phyloP scores from a whole-genome alignment of 2,797 vertebrate genomes.

The Silurus lanzhouensis region DNA sequence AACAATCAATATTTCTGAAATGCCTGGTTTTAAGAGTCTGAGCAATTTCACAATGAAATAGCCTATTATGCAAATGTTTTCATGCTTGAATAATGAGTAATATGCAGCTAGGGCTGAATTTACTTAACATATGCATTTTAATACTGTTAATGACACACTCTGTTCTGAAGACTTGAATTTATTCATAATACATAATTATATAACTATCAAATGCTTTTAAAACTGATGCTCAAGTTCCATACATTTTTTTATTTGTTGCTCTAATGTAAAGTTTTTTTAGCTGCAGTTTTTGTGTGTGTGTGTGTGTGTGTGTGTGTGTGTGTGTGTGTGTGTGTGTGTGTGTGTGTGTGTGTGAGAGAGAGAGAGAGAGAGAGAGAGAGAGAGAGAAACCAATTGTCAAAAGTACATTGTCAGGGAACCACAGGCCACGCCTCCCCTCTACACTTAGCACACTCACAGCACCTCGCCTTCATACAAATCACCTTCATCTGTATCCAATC shows the following conservation, averaged over 20 bases:
- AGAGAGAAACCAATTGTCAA: too few relatives aligned
- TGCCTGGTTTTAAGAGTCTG: background rate
- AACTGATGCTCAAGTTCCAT: background rate
- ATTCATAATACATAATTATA: background rate
- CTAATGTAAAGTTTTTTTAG: background rate
- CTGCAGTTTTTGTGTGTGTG: background rate
- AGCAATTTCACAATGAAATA: background rate
- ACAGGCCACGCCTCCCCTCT: too few relatives aligned
- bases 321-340: background rate
- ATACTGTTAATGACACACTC: background rate
- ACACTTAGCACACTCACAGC: too few relatives aligned
- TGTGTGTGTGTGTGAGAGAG: background rate
- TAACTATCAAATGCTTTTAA: background rate
- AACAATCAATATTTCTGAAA: background rate
- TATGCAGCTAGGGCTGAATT: background rate
- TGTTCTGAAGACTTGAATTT: background rate
- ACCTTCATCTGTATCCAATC: too few relatives aligned
- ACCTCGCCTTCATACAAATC: too few relatives aligned
- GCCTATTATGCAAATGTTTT: conserved; percentile 1
- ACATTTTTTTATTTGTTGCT: background rate
- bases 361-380: too few relatives aligned
- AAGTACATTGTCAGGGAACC: too few relatives aligned
- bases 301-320: conserved; percentile 1
- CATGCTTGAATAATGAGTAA: background rate
- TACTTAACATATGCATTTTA: background rate